Evolutionary conservation across 1,140 invertebrate species (phyloP).

Genomic region (Tetragnatha versicolor): DNA sequence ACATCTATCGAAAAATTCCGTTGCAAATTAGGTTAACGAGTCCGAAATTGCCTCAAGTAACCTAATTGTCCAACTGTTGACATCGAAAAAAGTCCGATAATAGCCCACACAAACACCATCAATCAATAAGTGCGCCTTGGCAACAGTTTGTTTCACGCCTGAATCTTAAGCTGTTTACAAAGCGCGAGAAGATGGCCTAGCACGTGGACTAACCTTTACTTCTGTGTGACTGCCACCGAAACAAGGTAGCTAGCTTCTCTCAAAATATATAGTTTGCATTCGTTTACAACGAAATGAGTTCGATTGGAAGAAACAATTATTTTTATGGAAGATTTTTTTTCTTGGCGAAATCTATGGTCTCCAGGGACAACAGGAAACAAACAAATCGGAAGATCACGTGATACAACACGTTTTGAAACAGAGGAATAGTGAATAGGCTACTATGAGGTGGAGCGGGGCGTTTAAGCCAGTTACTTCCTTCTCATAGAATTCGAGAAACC

Average conservation of each 20-base stretch:
- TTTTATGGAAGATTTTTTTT: conserved; percentile 18
- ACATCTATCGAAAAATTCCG: not conserved
- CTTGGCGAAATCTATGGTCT: conserved; percentile 6
- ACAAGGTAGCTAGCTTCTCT: not conserved
- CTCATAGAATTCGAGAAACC: too few species aligned
- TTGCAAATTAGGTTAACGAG: not conserved
- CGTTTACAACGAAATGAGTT: conserved; percentile 5
- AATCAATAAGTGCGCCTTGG: conserved; percentile 41
- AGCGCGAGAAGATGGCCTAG: too few species aligned
- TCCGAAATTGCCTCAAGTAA: not conserved
- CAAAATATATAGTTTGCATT: conserved; percentile 21
- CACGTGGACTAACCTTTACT: too few species aligned
- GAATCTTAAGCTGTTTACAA: not conserved
- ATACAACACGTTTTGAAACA: conserved; percentile 5
- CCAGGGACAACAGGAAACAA: conserved; percentile 49
- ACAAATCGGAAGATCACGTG: conserved; percentile 52
- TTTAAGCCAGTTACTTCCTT: too few species aligned
- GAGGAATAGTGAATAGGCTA: conserved; percentile 19
- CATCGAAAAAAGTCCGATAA: not conserved
- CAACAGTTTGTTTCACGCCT: conserved; percentile 45
- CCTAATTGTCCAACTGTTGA: conserved; percentile 28
- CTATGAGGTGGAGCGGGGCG: too few species aligned
- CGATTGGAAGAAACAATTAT: conserved; percentile 26
- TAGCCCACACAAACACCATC: not conserved
- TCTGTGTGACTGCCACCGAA: not conserved